Percentiles rank a stretch among this genome's conserved stretches.
Evolutionary conservation across 2,888 invertebrate species (phyloP).

Genomic region (Acanthosepion esculentum): DNA sequence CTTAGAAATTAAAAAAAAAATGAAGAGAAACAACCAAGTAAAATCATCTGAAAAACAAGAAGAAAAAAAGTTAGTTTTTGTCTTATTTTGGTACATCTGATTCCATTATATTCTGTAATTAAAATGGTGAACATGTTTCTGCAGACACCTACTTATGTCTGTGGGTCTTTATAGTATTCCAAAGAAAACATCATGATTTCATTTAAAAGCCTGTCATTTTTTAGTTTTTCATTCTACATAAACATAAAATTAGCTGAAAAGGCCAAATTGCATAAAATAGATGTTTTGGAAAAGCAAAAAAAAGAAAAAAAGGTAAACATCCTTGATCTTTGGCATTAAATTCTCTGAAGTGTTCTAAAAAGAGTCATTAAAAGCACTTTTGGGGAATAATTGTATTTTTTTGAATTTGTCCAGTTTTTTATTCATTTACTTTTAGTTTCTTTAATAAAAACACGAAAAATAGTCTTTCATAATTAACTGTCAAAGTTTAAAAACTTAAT

Average conservation of each 20-base stretch:
- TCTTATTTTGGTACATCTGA: constrained; percentile 17
- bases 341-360: neutral
- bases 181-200: neutral
- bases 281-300: neutral
- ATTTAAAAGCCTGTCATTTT: neutral
- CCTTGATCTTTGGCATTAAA: neutral
- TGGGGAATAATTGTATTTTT: neutral
- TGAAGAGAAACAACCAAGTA: neutral
- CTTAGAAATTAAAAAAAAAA: neutral
- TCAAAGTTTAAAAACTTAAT: neutral
- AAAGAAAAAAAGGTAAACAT: neutral
- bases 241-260: neutral
- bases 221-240: neutral
- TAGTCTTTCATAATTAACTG: neutral
- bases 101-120: neutral
- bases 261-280: neutral
- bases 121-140: neutral
- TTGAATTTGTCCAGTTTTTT: neutral
- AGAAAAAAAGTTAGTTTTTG: neutral
- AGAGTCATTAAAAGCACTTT: neutral
- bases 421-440: neutral
- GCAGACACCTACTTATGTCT: neutral
- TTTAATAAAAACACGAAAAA: neutral
- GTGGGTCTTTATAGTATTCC: neutral
- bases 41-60: neutral